These are phyloP conservation scores for Lota lota DNA, from an alignment of 2,113 vertebrate genomes.

Conservation along the genomic window DNA sequence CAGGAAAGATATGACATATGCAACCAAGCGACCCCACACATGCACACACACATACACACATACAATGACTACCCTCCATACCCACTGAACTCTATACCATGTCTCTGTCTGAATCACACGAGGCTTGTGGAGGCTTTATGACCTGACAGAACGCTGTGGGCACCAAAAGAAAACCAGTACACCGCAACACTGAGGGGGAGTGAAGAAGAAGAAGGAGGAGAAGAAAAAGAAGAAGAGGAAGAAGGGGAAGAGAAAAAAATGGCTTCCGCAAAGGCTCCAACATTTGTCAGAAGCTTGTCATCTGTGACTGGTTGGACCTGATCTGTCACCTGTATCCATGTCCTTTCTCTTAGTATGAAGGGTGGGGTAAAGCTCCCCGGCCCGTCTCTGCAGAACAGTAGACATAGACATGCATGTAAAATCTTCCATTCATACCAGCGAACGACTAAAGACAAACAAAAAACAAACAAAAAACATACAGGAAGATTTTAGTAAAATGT, in stretches of 20 bases:
- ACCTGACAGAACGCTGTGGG: background rate
- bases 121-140: conserved; percentile 14
- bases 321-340: conserved; percentile 72
- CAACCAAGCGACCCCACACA: background rate
- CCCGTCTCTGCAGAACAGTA: conserved; percentile 45
- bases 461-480: too few relatives aligned
- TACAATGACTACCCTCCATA: background rate
- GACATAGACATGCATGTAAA: conserved; percentile 29
- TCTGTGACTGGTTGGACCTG: conserved; percentile 76
- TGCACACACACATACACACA: conserved; percentile 15
- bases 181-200: too few relatives aligned
- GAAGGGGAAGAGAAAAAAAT: background rate
- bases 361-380: conserved; percentile 68
- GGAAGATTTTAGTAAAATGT: too few relatives aligned
- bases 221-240: too few relatives aligned
- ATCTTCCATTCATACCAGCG: conserved; percentile 9
- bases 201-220: too few relatives aligned
- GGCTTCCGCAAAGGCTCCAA: conserved; percentile 33
- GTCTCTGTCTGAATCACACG: conserved; percentile 34
- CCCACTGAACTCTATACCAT: background rate
- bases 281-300: conserved; percentile 67
- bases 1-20: conserved; percentile 23
- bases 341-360: conserved; percentile 66
- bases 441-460: too few relatives aligned
- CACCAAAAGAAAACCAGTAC: too few relatives aligned